phyloP scores from a whole-genome alignment of 2,797 vertebrate species.

The Tapera naevia region DNA sequence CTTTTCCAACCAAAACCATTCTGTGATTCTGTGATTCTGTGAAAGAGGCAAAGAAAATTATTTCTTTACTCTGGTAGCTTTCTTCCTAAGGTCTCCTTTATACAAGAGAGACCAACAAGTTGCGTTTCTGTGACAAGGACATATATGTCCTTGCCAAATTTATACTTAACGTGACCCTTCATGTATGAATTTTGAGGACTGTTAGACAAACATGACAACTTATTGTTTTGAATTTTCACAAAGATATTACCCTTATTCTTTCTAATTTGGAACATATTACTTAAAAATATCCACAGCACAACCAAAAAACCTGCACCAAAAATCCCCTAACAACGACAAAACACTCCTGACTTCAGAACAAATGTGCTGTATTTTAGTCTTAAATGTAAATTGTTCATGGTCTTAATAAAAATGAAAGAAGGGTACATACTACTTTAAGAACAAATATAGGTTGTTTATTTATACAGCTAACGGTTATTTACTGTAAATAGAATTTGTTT shows the following conservation, averaged over 20 bases:
- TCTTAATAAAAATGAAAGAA: background rate
- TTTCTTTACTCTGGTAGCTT: background rate
- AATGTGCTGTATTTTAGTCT: background rate
- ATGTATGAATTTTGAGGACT: background rate
- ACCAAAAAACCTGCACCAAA: fast-evolving
- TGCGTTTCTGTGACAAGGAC: background rate
- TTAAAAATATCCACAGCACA: background rate
- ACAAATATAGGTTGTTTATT: background rate
- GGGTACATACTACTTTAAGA: background rate
- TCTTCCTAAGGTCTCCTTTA: background rate
- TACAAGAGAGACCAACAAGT: background rate
- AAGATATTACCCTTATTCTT: background rate
- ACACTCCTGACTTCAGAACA: background rate
- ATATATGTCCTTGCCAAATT: background rate
- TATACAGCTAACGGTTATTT: background rate
- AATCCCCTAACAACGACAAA: background rate
- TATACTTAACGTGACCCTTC: background rate
- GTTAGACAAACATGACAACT: background rate
- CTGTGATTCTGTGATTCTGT: no score
- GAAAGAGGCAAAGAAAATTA: background rate
- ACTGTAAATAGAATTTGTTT: background rate
- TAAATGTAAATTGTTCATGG: background rate
- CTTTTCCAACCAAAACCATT: no score
- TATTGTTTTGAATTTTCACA: background rate
- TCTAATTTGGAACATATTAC: background rate